These are phyloP conservation scores for Onychorhynchus coronatus DNA, from an alignment of 2,113 vertebrate genomes.

Conservation along the genomic window DNA sequence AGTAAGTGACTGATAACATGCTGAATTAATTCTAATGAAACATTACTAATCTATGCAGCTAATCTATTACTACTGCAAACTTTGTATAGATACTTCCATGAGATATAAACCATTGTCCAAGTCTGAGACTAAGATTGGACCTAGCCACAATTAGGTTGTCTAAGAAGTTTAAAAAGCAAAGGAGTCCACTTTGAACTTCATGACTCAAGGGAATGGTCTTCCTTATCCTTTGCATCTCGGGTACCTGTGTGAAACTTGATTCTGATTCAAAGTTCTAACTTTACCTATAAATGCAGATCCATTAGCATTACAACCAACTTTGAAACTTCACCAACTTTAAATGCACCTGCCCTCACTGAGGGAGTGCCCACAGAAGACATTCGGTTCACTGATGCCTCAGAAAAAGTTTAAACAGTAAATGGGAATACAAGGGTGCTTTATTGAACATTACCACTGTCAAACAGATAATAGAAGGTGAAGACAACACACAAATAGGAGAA, in stretches of 20 bases:
- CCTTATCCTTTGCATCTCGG: not conserved
- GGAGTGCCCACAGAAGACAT: not conserved
- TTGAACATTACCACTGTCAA: not conserved
- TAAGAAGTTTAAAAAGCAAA: not conserved
- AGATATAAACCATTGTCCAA: not conserved
- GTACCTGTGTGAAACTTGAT: accelerated
- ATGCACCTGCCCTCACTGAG: not conserved
- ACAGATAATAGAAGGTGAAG: not conserved
- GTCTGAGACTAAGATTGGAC: not conserved
- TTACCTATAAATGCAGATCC: not conserved
- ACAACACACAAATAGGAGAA: not conserved
- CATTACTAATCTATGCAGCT: not conserved
- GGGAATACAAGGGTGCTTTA: not conserved
- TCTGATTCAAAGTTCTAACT: not conserved
- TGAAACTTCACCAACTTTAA: not conserved
- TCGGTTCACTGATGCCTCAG: not conserved
- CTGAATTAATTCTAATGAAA: not conserved
- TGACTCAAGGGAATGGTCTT: not conserved
- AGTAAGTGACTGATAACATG: not conserved
- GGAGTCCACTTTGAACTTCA: not conserved
- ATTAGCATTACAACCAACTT: not conserved
- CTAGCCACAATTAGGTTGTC: accelerated
- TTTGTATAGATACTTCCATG: not conserved
- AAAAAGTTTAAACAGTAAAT: not conserved
- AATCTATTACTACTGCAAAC: not conserved